Base-by-base conservation (phyloP, 2,113 vertebrate species). In the Tor tambroides region DNA sequence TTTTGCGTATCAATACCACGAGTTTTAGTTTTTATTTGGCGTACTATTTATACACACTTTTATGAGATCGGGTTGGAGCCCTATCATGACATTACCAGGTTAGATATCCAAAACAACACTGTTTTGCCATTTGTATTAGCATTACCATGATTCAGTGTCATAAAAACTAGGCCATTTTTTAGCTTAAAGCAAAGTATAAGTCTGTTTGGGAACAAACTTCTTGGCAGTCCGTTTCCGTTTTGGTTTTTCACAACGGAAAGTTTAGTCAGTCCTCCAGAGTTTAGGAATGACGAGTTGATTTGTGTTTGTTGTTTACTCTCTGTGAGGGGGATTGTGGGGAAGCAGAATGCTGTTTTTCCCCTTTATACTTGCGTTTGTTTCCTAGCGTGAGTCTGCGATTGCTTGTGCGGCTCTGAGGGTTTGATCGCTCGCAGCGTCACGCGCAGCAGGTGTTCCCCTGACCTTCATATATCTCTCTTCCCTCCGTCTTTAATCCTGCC, bases 401-500 rank as follows among this genome's bases (percentile, higher is more conserved):
- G 78, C 1, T 2, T 54, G 9, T 54, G 17, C 3, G 28, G 0
- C 49, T 38, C 77, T 15, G 15, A 59, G 32, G 51, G 54, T 12
- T 30, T 23, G 28, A 32, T 35, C 9, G 14, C 43, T 77, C 76
- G 1, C 28, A n/a, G 41, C 7, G 7, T 54, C 75, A 17, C 26
- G 17, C 17, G 28, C 49, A 23, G 32, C 72, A 77, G 71, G 81
- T 83, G 38, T 38, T 56, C 59, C 5, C n/a, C 56, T 76, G 80
- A 88, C 46, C 35, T 61, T 74, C 30, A 61, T 71, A 46, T 41
- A n/a, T 35, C 23, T 46, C 17, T 78, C 61, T 19, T 35, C 38
- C 17, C 38, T 65, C 19, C 12, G 7, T 8, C 78, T 67, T 7
- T 56, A 32, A 21, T 76, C 80, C 75, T 32, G 35, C 41, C 17